Percentiles rank a stretch among this genome's conserved stretches.
phyloP scores from a whole-genome alignment of 2,888 invertebrate genomes.

The Ethmia dodecea region DNA sequence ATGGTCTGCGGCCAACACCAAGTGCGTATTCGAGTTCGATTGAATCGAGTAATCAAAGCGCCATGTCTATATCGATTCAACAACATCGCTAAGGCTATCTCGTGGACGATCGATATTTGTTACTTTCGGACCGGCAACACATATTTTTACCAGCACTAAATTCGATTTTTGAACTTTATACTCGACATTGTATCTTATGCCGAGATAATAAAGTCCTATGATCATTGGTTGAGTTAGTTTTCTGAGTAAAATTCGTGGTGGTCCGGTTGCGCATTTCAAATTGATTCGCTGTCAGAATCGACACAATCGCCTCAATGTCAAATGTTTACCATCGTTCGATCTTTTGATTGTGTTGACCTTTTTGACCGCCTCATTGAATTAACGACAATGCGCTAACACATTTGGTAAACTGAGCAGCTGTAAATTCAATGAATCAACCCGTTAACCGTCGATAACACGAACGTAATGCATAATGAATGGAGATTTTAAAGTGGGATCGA shows the following conservation, averaged over 20 bases:
- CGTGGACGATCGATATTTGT: slow-evolving; percentile 67
- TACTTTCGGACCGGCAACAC: slow-evolving; percentile 54
- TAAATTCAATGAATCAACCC: slow-evolving; percentile 24
- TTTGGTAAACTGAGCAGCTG: slow-evolving; percentile 36
- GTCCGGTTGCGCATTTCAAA: slow-evolving; percentile 46
- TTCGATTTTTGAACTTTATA: slow-evolving; percentile 16
- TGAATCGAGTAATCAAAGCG: slow-evolving; percentile 72
- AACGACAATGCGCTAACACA: slow-evolving; percentile 40
- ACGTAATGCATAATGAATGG: slow-evolving; percentile 11
- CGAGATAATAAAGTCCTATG: slow-evolving; percentile 2
- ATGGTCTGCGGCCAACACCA: slow-evolving; percentile 39
- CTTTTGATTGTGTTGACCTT: slow-evolving; percentile 52
- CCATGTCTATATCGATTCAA: slow-evolving; percentile 71
- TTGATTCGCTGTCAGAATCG: slow-evolving; percentile 68
- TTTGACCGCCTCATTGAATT: slow-evolving; percentile 35
- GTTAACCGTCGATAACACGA: slow-evolving; percentile 20
- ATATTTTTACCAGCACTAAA: slow-evolving; percentile 31
- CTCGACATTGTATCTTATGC: slow-evolving; percentile 28
- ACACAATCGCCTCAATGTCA: slow-evolving; percentile 61
- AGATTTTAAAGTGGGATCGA: slow-evolving; percentile 6
- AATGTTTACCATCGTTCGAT: slow-evolving; percentile 58
- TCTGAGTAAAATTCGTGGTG: slow-evolving; percentile 11
- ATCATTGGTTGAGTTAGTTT: background rate
- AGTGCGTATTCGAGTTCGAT: slow-evolving; percentile 55
- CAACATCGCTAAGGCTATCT: slow-evolving; percentile 65